Conservation (phyloP, 2,113 vertebrate species). For the Toxotes chatareus region DNA sequence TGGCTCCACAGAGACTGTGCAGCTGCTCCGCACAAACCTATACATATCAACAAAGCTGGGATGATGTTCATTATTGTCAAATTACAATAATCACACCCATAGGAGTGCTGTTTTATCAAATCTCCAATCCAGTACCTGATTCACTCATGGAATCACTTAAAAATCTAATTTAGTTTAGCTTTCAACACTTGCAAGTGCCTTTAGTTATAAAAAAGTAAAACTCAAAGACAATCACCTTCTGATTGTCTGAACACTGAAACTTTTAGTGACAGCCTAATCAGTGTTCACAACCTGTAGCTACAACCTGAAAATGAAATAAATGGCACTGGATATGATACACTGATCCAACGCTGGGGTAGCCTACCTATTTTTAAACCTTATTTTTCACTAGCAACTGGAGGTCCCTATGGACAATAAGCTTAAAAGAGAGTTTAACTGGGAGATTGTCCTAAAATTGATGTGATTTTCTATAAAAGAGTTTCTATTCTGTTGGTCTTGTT, state of each 20-base stretch:
- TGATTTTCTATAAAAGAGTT: not conserved
- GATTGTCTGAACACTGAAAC: not conserved
- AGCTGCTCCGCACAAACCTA: slow-evolving; percentile 24
- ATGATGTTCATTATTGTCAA: slow-evolving; percentile 9
- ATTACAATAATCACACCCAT: not conserved
- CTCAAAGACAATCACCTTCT: not conserved
- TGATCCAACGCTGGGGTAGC: not conserved
- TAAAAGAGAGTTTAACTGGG: not conserved
- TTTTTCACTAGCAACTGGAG: not conserved
- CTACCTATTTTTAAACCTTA: not conserved
- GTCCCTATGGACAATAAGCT: not conserved
- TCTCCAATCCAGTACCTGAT: not conserved
- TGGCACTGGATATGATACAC: not conserved
- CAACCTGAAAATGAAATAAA: not conserved
- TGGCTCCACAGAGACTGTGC: slow-evolving; percentile 29
- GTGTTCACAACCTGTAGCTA: not conserved
- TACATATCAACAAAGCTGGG: slow-evolving; percentile 14
- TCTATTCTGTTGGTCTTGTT: not conserved
- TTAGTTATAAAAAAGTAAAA: not conserved
- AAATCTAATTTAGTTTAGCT: not conserved
- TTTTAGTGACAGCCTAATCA: not conserved
- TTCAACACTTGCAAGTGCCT: not conserved
- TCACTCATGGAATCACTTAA: not conserved
- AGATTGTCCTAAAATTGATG: not conserved
- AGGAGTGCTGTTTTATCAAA: not conserved